Percentiles rank a stretch among this genome's conserved stretches.
These are phyloP conservation scores for Thaleichthys pacificus DNA, from an alignment of 2,797 vertebrate genomes.

Conservation along the genomic window DNA sequence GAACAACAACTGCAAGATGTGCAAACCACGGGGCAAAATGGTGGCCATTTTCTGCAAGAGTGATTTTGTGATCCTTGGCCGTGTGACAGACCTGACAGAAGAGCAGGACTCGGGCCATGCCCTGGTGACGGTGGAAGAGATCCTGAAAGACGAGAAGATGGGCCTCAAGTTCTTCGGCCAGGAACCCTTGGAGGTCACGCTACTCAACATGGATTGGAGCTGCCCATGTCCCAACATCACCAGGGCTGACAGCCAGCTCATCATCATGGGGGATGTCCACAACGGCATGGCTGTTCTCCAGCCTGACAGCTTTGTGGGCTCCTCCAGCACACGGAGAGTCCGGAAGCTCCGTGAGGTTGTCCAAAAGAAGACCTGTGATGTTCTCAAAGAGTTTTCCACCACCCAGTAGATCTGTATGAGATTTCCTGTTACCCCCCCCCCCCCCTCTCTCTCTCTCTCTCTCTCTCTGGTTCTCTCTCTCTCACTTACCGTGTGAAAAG, in stretches of 20 bases:
- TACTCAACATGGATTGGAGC: constrained; percentile 94
- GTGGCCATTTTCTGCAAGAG: constrained; percentile 96
- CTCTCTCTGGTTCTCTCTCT: constrained; percentile 15
- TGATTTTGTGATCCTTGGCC: constrained; percentile 92
- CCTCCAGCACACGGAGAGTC: constrained; percentile 82
- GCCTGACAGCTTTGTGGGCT: constrained; percentile 91
- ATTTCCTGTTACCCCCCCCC: neutral
- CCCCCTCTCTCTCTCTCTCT: constrained; percentile 6
- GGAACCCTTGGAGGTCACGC: constrained; percentile 91
- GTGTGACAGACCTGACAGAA: constrained; percentile 87
- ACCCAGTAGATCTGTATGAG: constrained; percentile 68
- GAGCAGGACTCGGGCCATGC: constrained; percentile 91
- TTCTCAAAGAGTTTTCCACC: constrained; percentile 89
- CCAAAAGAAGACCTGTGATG: constrained; percentile 93
- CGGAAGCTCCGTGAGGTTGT: constrained; percentile 90
- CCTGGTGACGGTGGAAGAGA: constrained; percentile 91
- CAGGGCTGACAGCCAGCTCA: constrained; percentile 80
- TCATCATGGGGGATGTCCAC: constrained; percentile 96
- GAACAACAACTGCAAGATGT: constrained; percentile 87
- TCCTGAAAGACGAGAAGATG: constrained; percentile 99
- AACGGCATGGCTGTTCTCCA: constrained; percentile 94
- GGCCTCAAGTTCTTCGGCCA: constrained; percentile 93
- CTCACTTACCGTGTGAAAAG: neutral
- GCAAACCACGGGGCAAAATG: constrained; percentile 90
- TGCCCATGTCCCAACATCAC: constrained; percentile 96